phyloP scores from a whole-genome alignment of 2,888 invertebrate species.

The Disparrhopalites patrizii region DNA sequence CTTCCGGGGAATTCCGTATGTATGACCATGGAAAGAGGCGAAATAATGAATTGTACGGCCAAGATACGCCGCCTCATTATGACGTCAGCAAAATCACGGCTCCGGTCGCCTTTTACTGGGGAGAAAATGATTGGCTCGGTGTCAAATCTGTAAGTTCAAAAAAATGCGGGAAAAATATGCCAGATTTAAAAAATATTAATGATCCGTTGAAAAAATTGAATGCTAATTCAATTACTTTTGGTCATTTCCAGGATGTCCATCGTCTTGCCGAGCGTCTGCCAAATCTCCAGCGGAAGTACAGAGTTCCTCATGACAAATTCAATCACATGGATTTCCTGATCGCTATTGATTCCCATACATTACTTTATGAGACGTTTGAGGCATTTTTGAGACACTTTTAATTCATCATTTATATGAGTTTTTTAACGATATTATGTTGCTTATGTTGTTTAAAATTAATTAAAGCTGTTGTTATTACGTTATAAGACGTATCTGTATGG shows the following conservation, averaged over 20 bases:
- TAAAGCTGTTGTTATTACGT: too few species aligned
- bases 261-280: slow-evolving; percentile 58
- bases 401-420: too few species aligned
- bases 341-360: slow-evolving; percentile 60
- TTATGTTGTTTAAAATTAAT: too few species aligned
- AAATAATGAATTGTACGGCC: slow-evolving; percentile 39
- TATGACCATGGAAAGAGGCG: slow-evolving; percentile 49
- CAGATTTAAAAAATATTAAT: too few species aligned
- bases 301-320: slow-evolving; percentile 62
- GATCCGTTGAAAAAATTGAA: too few species aligned
- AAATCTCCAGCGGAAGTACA: slow-evolving; percentile 59
- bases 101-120: slow-evolving; percentile 50
- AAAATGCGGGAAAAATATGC: too few species aligned
- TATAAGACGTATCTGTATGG: too few species aligned
- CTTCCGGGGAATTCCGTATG: slow-evolving; percentile 49
- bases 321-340: slow-evolving; percentile 71
- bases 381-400: slow-evolving; percentile 52
- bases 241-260: slow-evolving; percentile 57
- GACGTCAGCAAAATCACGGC: slow-evolving; percentile 39
- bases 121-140: slow-evolving; percentile 50
- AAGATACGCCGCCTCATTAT: slow-evolving; percentile 41
- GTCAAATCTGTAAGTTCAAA: slow-evolving; percentile 30
- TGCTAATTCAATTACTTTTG: too few species aligned
- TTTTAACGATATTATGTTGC: too few species aligned
- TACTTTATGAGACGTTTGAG: slow-evolving; percentile 60